Evolutionary conservation across 2,888 invertebrate species (phyloP).

Genomic region (Cactoblastis cactorum): DNA sequence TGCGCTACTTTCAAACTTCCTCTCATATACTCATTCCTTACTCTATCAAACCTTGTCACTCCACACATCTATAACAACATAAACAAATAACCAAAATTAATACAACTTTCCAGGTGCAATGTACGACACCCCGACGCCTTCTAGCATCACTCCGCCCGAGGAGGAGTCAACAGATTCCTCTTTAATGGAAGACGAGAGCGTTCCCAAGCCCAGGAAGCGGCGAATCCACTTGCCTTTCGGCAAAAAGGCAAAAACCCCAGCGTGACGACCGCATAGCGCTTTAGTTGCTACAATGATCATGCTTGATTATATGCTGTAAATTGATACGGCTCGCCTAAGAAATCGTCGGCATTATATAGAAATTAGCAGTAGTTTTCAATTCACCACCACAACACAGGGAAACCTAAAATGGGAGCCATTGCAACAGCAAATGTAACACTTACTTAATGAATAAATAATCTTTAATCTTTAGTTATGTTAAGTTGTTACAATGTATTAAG

Average conservation of each 20-base stretch:
- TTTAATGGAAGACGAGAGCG: constrained; percentile 80
- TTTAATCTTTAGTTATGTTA: too few species aligned
- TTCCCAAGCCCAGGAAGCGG: constrained; percentile 77
- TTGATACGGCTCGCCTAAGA: not conserved
- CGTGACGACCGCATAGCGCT: constrained; percentile 46
- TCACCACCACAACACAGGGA: not conserved
- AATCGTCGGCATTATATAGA: too few species aligned
- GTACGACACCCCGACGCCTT: constrained; percentile 44
- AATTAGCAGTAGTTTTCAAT: too few species aligned
- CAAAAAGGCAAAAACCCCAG: constrained; percentile 78
- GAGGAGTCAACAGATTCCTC: constrained; percentile 88
- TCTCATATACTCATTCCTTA: too few species aligned
- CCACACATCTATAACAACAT: not conserved
- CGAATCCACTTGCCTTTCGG: constrained; percentile 83
- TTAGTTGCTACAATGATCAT: constrained; percentile 13
- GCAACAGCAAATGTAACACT: too few species aligned
- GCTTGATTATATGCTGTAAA: not conserved
- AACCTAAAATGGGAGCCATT: too few species aligned
- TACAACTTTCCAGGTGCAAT: constrained; percentile 15
- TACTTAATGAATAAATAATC: too few species aligned
- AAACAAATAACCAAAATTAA: too few species aligned
- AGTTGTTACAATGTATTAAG: too few species aligned
- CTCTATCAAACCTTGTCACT: too few species aligned
- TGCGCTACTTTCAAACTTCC: too few species aligned
- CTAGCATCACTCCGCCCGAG: constrained; percentile 71